phyloP scores from a whole-genome alignment of 2,797 vertebrate species.

The Cossypha dichroa region DNA sequence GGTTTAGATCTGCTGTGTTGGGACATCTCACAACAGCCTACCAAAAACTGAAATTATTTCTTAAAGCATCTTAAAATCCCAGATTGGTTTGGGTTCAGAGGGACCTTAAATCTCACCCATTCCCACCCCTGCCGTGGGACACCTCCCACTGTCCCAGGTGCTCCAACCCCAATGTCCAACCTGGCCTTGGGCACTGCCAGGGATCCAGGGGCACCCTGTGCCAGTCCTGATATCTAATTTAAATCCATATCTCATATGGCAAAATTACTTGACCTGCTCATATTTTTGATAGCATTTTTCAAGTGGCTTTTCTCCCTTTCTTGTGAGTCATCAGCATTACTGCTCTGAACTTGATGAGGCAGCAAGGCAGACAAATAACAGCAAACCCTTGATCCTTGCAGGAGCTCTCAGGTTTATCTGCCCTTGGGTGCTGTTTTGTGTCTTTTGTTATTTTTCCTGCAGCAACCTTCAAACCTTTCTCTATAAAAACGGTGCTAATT shows the following conservation, averaged over 20 bases:
- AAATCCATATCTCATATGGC: background rate
- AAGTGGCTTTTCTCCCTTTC: background rate
- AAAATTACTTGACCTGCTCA: background rate
- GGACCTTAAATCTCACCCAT: accelerated
- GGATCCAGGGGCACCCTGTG: background rate
- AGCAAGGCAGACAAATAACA: background rate
- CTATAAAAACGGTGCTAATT: background rate
- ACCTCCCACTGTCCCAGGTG: background rate
- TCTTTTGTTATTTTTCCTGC: background rate
- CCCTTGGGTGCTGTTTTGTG: background rate
- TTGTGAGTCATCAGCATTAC: accelerated
- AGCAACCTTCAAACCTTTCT: background rate
- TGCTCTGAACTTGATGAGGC: background rate
- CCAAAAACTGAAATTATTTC: background rate
- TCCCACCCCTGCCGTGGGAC: background rate
- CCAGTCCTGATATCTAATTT: background rate
- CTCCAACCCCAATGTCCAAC: no score
- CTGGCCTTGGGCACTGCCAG: no score
- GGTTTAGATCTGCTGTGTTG: background rate
- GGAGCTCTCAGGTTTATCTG: background rate
- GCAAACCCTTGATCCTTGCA: background rate
- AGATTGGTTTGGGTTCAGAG: background rate
- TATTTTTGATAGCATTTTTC: background rate
- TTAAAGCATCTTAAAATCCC: background rate
- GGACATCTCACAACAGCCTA: background rate